Percentiles rank a stretch among this genome's conserved stretches.
phyloP scores from a whole-genome alignment of 2,113 vertebrate species.

The Hippocampus barbouri region DNA sequence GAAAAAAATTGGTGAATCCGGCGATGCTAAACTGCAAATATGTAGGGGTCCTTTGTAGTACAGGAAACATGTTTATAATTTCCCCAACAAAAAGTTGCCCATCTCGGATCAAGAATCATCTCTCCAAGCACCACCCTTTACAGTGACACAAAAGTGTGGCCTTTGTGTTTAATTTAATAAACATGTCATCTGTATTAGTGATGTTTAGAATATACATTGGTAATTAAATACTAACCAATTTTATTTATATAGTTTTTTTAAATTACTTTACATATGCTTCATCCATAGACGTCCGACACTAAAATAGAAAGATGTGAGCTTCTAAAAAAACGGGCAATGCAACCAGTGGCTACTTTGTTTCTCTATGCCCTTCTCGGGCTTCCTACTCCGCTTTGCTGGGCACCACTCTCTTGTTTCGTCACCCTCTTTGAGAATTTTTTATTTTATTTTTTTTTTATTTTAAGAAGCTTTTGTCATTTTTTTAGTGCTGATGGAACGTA shows the following conservation, averaged over 20 bases:
- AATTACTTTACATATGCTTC: background rate
- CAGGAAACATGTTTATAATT: too few relatives aligned
- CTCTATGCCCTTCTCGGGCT: conserved; percentile 22
- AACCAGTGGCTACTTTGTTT: conserved; percentile 44
- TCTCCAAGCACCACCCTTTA: background rate
- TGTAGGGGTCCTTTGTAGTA: too few relatives aligned
- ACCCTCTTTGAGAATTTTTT: conserved; percentile 10
- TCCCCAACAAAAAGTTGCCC: too few relatives aligned
- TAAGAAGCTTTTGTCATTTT: background rate
- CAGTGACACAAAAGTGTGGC: background rate
- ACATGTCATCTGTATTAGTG: too few relatives aligned
- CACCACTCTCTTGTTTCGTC: conserved; percentile 14
- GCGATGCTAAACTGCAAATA: too few relatives aligned
- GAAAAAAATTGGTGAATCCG: too few relatives aligned
- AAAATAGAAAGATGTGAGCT: conserved; percentile 44
- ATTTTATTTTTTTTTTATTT: background rate
- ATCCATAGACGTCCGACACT: background rate
- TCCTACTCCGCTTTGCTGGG: conserved; percentile 30
- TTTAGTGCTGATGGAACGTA: conserved; percentile 11
- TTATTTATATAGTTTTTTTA: background rate
- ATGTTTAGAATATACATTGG: too few relatives aligned
- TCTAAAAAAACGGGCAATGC: conserved; percentile 15
- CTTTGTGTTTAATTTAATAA: background rate
- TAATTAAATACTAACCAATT: background rate
- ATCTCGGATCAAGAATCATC: background rate